Conservation (phyloP, 1,140 invertebrate genomes). For the Ectropis grisescens region DNA sequence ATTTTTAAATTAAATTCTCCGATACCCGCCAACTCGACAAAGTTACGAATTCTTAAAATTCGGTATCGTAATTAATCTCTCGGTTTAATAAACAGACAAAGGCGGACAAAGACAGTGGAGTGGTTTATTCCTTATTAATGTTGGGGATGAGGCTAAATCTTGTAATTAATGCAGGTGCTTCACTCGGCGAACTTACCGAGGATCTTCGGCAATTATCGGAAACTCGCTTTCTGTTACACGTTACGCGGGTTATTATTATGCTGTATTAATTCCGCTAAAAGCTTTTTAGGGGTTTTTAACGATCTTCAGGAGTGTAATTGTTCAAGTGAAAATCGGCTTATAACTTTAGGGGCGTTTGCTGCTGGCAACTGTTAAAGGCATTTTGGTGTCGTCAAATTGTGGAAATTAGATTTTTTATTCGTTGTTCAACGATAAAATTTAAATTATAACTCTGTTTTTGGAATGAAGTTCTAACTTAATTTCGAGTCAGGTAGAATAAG, state of each 20-base stretch:
- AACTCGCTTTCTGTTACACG: slow-evolving; percentile 34
- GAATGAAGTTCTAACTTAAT: too few species aligned
- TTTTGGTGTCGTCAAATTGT: slow-evolving; percentile 3
- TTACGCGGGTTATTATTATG: slow-evolving; percentile 31
- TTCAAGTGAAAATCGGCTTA: slow-evolving; percentile 13
- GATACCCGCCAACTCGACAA: slow-evolving; percentile 50
- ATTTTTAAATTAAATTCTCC: slow-evolving; percentile 68
- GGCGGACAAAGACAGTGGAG: slow-evolving; percentile 32
- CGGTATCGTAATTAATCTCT: slow-evolving; percentile 58
- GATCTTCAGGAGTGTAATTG: slow-evolving; percentile 19
- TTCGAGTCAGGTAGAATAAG: too few species aligned
- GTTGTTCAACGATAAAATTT: too few species aligned
- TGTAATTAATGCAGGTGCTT: slow-evolving; percentile 61
- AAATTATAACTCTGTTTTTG: too few species aligned
- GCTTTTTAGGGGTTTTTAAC: slow-evolving; percentile 17
- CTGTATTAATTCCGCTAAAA: slow-evolving; percentile 36
- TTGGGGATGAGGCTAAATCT: slow-evolving; percentile 48
- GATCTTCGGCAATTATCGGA: slow-evolving; percentile 42
- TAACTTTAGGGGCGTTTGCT: slow-evolving; percentile 9
- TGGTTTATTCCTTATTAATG: slow-evolving; percentile 52
- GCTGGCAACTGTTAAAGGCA: slow-evolving; percentile 6
- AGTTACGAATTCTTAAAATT: slow-evolving; percentile 65
- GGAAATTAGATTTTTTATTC: too few species aligned
- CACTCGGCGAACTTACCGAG: slow-evolving; percentile 25
- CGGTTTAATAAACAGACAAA: slow-evolving; percentile 50